Conservation (phyloP, 2,888 invertebrate species). For the Thecocarcelia acutangulata region DNA sequence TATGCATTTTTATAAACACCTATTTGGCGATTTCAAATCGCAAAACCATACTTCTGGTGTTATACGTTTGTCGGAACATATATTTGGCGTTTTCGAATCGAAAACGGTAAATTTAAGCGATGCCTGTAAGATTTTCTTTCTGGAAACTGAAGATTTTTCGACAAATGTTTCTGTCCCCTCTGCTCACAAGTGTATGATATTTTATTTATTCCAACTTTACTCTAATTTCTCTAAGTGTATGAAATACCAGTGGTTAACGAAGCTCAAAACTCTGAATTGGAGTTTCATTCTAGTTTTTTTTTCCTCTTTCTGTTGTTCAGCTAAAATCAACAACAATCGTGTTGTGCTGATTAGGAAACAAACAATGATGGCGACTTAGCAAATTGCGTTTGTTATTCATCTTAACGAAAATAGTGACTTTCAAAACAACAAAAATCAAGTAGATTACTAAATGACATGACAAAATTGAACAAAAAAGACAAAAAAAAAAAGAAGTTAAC, state of each 20-base stretch:
- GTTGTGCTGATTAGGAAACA: constrained; percentile 68
- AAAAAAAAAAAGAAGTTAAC: constrained; percentile 4
- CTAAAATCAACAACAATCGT: constrained; percentile 64
- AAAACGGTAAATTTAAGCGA: no score
- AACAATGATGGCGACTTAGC: constrained; percentile 68
- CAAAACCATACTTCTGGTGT: no score
- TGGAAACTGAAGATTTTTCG: no score
- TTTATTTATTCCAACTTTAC: no score
- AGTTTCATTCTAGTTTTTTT: constrained; percentile 32
- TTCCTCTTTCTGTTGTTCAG: constrained; percentile 46
- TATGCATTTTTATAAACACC: no score
- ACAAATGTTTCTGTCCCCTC: no score
- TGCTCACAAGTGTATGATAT: no score
- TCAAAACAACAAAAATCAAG: constrained; percentile 63
- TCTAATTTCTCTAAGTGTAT: constrained; percentile 28
- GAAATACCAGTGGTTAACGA: constrained; percentile 59
- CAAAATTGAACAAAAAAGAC: constrained; percentile 21
- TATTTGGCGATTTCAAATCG: no score
- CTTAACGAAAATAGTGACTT: constrained; percentile 65
- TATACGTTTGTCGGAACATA: no score
- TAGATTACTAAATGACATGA: constrained; percentile 63
- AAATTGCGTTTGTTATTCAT: constrained; percentile 67
- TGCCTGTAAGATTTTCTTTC: no score
- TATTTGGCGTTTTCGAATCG: no score
- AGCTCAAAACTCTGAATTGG: constrained; percentile 50